A percentile compares a stretch with the other conserved stretches of the same genome.
These are phyloP conservation scores for Autographa gamma DNA, from an alignment of 2,888 invertebrate species.

Conservation along the genomic window DNA sequence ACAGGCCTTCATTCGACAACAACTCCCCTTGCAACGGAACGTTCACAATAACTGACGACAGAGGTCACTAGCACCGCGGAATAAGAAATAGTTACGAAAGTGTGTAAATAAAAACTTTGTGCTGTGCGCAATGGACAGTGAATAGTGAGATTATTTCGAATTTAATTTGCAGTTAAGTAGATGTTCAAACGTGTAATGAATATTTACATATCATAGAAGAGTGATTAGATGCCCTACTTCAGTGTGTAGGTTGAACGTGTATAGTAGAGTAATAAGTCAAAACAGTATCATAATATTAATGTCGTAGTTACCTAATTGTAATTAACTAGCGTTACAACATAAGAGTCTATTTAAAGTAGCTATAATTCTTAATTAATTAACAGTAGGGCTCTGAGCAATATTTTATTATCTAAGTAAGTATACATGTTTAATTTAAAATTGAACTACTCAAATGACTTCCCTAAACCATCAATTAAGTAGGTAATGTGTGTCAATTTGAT, in stretches of 20 bases:
- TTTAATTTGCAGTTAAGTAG: constrained; percentile 59
- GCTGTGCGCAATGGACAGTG: constrained; percentile 52
- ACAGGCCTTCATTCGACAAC: constrained; percentile 73
- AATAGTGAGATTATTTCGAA: constrained; percentile 69
- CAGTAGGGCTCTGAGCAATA: constrained; percentile 44
- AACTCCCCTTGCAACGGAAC: constrained; percentile 80
- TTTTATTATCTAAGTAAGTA: constrained; percentile 21
- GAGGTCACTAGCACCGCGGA: constrained; percentile 74
- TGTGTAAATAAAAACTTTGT: constrained; percentile 41
- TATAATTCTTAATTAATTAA: constrained; percentile 46
- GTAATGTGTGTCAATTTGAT: constrained; percentile 22
- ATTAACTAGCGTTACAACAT: constrained; percentile 16
- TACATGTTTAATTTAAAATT: constrained; percentile 17
- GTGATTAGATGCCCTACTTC: constrained; percentile 23
- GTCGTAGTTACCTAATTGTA: constrained; percentile 35
- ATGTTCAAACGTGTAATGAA: constrained; percentile 41
- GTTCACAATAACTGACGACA: constrained; percentile 80
- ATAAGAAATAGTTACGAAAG: constrained; percentile 33
- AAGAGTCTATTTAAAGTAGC: constrained; percentile 42
- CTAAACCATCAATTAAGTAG: constrained; percentile 46
- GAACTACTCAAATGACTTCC: constrained; percentile 49
- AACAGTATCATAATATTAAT: constrained; percentile 37
- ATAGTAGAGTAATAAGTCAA: constrained; percentile 37
- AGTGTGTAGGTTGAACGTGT: constrained; percentile 21
- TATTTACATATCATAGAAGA: constrained; percentile 36